A percentile compares a stretch with the other conserved stretches of the same genome.
Conservation (phyloP, 2,888 invertebrate genomes). For the Argyresthia goedartella region DNA sequence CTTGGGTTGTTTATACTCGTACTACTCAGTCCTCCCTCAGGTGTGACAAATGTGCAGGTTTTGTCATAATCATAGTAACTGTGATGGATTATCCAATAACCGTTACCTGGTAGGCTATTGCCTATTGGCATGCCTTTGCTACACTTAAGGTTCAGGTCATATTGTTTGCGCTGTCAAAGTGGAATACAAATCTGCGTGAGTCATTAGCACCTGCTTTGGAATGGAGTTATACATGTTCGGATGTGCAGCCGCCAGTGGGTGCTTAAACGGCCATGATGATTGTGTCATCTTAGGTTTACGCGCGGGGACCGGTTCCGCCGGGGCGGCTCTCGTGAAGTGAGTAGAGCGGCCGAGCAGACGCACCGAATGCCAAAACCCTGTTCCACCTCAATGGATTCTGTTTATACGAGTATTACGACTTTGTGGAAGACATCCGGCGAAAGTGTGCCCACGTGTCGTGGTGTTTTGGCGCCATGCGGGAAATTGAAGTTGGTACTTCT, state of each 20-base stretch:
- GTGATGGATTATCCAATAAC: no score
- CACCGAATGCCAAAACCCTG: conserved; percentile 11
- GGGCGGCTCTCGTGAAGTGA: background rate
- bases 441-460: conserved; percentile 14
- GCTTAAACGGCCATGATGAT: conserved; percentile 15
- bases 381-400: conserved; percentile 20
- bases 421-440: conserved; percentile 13
- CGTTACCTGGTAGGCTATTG: no score
- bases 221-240: background rate
- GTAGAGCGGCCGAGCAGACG: background rate
- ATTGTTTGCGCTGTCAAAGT: no score
- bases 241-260: background rate
- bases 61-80: no score
- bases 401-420: background rate
- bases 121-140: no score
- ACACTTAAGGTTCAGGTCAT: no score
- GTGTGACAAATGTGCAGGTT: no score
- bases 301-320: conserved; percentile 21
- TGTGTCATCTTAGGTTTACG: conserved; percentile 22
- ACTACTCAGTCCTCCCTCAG: no score
- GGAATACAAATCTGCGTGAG: background rate
- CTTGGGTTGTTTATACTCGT: no score
- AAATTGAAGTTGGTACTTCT: conserved; percentile 10
- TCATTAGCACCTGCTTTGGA: conserved; percentile 1
- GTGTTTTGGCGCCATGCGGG: conserved; percentile 1